Conservation (phyloP, 2,888 invertebrate species). For the Carabus problematicus region DNA sequence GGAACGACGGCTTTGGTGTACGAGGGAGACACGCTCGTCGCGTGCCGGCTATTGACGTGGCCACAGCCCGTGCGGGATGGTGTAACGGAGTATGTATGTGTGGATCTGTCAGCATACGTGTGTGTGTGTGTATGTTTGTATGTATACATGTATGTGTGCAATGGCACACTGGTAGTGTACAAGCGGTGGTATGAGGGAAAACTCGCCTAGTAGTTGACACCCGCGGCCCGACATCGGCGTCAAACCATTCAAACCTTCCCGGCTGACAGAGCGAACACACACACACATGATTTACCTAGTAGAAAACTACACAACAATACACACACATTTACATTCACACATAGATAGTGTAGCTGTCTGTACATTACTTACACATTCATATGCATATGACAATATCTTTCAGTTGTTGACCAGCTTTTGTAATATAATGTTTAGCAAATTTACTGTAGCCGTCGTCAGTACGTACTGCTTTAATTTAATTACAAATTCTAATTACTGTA, state of each 20-base stretch:
- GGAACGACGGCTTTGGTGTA: not conserved
- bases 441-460: too few species aligned
- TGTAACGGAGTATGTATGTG: not conserved
- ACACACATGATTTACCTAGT: not conserved
- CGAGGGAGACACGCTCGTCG: constrained; percentile 8
- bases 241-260: not conserved
- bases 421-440: too few species aligned
- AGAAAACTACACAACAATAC: not conserved
- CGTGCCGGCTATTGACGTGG: constrained; percentile 36
- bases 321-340: not conserved
- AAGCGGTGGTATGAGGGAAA: not conserved
- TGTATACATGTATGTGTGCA: not conserved
- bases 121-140: not conserved
- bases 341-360: not conserved
- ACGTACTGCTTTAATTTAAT: too few species aligned
- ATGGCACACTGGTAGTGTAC: too few species aligned
- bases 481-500: too few species aligned
- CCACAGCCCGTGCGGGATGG: not conserved
- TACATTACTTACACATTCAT: not conserved
- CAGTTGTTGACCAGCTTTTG: too few species aligned
- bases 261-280: constrained; percentile 2
- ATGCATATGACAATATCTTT: too few species aligned
- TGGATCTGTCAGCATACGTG: not conserved
- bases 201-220: constrained; percentile 5
- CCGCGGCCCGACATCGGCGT: not conserved